phyloP scores from a whole-genome alignment of 1,140 invertebrate species.

The Drosophila littoralis region DNA sequence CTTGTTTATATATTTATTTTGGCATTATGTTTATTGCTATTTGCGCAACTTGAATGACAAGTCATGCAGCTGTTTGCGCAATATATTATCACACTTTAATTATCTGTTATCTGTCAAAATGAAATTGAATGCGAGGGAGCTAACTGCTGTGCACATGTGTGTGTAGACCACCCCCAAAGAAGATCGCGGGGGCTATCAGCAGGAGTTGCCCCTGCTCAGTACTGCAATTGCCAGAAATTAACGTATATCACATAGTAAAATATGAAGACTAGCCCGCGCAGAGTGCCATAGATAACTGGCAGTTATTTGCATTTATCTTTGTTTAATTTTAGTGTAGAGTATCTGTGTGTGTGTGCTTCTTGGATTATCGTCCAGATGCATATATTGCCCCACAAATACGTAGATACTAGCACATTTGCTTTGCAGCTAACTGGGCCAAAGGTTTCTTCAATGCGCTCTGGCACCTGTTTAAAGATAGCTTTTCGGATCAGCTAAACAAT shows the following conservation, averaged over 20 bases:
- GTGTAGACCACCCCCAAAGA: no score
- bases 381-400: not conserved
- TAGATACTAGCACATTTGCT: not conserved
- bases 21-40: constrained; percentile 36
- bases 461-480: constrained; percentile 67
- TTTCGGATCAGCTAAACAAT: constrained; percentile 47
- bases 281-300: not conserved
- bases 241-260: not conserved
- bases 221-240: no score
- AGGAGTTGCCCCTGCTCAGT: no score
- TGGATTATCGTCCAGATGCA: not conserved
- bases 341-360: not conserved
- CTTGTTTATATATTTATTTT: constrained; percentile 31
- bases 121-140: constrained; percentile 10
- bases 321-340: not conserved
- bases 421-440: constrained; percentile 49
- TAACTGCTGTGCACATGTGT: not conserved
- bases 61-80: constrained; percentile 42
- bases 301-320: not conserved
- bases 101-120: constrained; percentile 50
- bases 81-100: constrained; percentile 51
- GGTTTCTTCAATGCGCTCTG: constrained; percentile 5
- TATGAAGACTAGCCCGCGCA: not conserved
- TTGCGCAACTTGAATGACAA: constrained; percentile 48
- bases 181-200: no score